Base-by-base conservation (phyloP, 2,888 invertebrate species). In the Cacoxenus indagator region DNA sequence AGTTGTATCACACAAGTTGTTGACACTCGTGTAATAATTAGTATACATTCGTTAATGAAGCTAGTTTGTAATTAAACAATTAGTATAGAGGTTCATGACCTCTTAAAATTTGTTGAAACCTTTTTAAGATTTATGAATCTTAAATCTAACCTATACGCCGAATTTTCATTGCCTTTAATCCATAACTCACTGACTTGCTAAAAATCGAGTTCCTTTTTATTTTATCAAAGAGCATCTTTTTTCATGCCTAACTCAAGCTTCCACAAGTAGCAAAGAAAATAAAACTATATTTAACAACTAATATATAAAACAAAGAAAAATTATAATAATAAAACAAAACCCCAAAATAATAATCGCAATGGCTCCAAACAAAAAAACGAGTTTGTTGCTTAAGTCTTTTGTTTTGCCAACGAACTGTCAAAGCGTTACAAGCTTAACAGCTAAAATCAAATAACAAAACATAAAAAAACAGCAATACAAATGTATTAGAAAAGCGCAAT, bases 311-410 rank as follows among this genome's bases (percentile, higher is more conserved):
- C 8, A 37, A 37, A 37, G 37, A 37, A 5, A 37, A 4, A 37
- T 14, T n/a, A n/a, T n/a, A n/a, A 51, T n/a, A 62, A 45, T n/a
- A 43, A 62, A 43, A 45, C 43, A 62, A 62, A 51, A 62, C 22
- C 22, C 22, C 14, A 62, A 29, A 59, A 45, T 45, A 55, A 37
- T 37, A n/a, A 64, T 31, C 65, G 19, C 54, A 22, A 54, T 8
- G 55, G 43, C 22, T 54, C 19, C 43, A 43, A 64, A 64, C 31
- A 64, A 46, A 46, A 73, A 72, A 77, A 73, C 76, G 70, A 73
- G 84, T 80, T 84, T 77, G 83, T 78, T 72, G 81, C 74, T 75
- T 76, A 75, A 80, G 78, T 83, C 83, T 82, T 84, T 83, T 74
- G 81, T 82, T 72, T 76, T 73, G 79, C 51, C 71, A 67, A 29